Percentiles rank a stretch among this genome's conserved stretches.
phyloP scores from a whole-genome alignment of 2,888 invertebrate species.

The Lithophane ornitopus region DNA sequence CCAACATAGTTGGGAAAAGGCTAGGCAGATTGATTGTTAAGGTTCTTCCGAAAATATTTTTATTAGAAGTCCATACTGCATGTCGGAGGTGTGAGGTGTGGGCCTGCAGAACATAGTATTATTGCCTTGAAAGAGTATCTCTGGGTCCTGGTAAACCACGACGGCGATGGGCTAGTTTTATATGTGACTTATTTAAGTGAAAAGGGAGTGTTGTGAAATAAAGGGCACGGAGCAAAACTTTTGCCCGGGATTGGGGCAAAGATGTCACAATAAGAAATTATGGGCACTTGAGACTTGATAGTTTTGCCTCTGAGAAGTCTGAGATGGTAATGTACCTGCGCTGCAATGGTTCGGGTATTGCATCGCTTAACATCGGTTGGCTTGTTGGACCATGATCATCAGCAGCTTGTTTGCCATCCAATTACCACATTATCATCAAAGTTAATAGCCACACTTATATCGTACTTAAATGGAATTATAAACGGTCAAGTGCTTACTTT shows the following conservation, averaged over 20 bases:
- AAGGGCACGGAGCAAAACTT: neutral
- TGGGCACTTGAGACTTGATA: neutral
- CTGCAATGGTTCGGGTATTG: neutral
- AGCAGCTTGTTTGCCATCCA: conserved; percentile 5
- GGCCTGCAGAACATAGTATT: neutral
- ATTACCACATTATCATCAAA: conserved; percentile 18
- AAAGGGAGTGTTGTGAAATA: neutral
- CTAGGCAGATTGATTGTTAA: no score
- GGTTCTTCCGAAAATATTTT: neutral
- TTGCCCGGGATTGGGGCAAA: no score
- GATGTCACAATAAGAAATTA: neutral
- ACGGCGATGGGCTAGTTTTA: neutral
- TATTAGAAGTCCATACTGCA: neutral
- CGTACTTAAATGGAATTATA: conserved; percentile 27
- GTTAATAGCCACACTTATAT: conserved; percentile 23
- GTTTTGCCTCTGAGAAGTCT: neutral
- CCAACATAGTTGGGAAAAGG: no score
- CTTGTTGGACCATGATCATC: neutral
- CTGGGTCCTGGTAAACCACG: neutral
- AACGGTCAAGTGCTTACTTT: conserved; percentile 27
- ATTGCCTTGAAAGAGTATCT: neutral
- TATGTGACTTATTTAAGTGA: neutral
- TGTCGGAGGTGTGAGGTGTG: neutral
- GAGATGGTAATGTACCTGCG: neutral
- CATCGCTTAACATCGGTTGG: neutral